Evolutionary conservation across 2,797 vertebrate genomes (phyloP).

Genomic region (Austrolebias charrua): DNA sequence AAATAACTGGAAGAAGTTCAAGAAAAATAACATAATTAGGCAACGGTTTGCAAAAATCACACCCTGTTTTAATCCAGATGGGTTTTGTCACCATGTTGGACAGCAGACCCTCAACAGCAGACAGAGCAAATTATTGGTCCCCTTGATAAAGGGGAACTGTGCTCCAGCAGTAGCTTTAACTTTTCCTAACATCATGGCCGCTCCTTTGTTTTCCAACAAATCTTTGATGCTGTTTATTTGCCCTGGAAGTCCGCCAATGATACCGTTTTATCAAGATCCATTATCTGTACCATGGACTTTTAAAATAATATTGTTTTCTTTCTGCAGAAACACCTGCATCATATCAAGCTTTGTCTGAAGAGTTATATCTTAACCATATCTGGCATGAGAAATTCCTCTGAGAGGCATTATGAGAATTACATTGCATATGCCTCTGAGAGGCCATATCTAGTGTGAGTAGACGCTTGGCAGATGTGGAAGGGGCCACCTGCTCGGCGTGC

Average conservation of each 20-base stretch:
- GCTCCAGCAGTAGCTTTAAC: constrained; percentile 66
- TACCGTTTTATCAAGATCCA: constrained; percentile 56
- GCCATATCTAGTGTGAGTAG: constrained; percentile 54
- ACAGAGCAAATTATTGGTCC: constrained; percentile 43
- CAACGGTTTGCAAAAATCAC: constrained; percentile 16
- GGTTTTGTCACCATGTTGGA: constrained; percentile 51
- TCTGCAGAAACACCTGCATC: constrained; percentile 70
- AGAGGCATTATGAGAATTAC: constrained; percentile 33
- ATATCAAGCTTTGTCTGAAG: constrained; percentile 68
- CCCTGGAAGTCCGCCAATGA: constrained; percentile 52
- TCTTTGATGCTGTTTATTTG: constrained; percentile 56
- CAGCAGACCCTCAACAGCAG: constrained; percentile 53
- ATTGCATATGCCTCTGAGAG: constrained; percentile 14
- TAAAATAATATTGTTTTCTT: constrained; percentile 60
- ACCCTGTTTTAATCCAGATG: constrained; percentile 36
- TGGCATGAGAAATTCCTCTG: constrained; percentile 46
- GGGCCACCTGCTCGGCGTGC: constrained; percentile 48
- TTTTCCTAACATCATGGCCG: constrained; percentile 63
- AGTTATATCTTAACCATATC: constrained; percentile 52
- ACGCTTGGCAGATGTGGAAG: constrained; percentile 52
- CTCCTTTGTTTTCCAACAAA: constrained; percentile 39
- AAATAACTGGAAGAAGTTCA: constrained; percentile 19
- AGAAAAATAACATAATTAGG: constrained; percentile 35
- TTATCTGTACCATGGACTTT: constrained; percentile 63
- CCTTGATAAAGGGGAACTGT: constrained; percentile 61